Evolutionary conservation across 2,797 vertebrate species (phyloP), one percentile per base, ranked within the genome.

Genomic region (Acipenser ruthenus): DNA sequence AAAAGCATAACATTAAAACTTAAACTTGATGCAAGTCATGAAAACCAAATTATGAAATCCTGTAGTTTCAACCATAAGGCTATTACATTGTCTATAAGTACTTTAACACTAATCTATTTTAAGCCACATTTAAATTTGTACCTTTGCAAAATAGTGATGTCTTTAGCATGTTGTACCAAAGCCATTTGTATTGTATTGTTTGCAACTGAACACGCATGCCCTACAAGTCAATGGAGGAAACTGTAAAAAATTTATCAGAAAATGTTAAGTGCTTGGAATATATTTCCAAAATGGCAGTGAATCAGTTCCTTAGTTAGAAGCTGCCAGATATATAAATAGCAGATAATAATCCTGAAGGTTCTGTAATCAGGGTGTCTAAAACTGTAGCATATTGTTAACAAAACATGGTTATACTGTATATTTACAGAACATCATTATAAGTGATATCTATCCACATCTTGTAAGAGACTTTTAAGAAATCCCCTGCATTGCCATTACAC

Each of bases 21-120:
- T 89, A 93, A 96, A 99, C 95, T 98, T 98, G 95, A 99, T 98
- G 94, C 95, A 99, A 98, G 96, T 98, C 96, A 97, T 96, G 91
- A 93, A 87, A 94, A 92, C 83, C 83, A 93, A 92, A 89, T 90
- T 82, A 88, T 90, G 88, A 86, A 93, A 90, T 87, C 86, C 88
- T 87, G 85, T 89, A 88, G 86, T 85, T 89, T 89, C 81, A 88
- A 86, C 84, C 84, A 89, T 86, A 90, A 92, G 89, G 80, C 73
- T 74, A 76, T 80, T 74, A 80, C 79, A 75, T 77, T 73, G 75
- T 69, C 75, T 82, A 61, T 37, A 65, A 62, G 48, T 59, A 53
- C 60, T 60, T 60, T 63, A 72, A 70, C 62, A 63, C 7, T 6
- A 64, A 49, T 64, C 6, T 12, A 52, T 50, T 65, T 49, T 49